Percentiles rank a stretch among this genome's conserved stretches.
Conservation (phyloP, 92 coral and sea anemone genomes). For the Epizoanthus scotinus region DNA sequence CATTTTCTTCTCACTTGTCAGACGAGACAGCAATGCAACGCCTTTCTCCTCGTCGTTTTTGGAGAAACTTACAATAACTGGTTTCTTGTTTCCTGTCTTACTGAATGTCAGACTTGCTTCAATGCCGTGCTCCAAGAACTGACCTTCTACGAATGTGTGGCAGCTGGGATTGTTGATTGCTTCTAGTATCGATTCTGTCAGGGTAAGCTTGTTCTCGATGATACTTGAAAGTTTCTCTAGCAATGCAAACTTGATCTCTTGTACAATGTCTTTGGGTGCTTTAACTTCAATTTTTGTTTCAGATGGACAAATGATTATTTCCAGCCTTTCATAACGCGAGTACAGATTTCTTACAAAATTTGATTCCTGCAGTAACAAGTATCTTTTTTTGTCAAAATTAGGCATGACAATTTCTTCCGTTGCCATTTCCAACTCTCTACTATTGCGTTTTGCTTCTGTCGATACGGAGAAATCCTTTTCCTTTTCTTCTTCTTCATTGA, state of each 20-base stretch:
- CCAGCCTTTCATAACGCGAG: background rate
- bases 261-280: background rate
- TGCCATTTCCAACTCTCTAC: background rate
- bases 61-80: slow-evolving; percentile 42
- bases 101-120: background rate
- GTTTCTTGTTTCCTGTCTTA: slow-evolving; percentile 12
- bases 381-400: background rate
- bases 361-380: background rate
- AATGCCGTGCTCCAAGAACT: background rate
- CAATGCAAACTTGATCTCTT: background rate
- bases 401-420: background rate
- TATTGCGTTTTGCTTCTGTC: background rate
- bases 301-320: background rate
- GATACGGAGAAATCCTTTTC: background rate
- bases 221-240: slow-evolving; percentile 20
- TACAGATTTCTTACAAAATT: background rate
- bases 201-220: background rate
- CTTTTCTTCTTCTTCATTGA: background rate
- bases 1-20: slow-evolving; percentile 46
- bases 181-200: background rate
- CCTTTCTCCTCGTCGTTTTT: slow-evolving; percentile 43
- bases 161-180: slow-evolving; percentile 8
- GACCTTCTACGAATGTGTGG: background rate
- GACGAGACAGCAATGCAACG: slow-evolving; percentile 11
- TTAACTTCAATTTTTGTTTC: slow-evolving; percentile 6